Conservation (phyloP, 2,113 vertebrate species). For the Himantopus leucocephalus region DNA sequence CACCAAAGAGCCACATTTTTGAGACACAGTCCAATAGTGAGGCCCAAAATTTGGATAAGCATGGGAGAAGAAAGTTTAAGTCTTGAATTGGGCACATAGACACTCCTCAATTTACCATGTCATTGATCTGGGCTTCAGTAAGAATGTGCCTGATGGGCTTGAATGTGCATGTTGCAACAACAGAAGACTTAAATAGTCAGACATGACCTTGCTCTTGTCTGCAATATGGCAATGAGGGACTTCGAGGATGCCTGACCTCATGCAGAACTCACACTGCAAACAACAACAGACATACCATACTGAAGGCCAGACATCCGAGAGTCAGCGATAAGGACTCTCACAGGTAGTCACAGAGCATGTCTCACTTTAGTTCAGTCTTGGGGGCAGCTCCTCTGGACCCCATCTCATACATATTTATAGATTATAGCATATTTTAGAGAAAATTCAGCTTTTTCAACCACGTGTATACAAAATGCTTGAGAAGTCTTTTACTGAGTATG, state of each 20-base stretch:
- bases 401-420: neutral
- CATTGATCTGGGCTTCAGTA: neutral
- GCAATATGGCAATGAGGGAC: neutral
- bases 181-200: neutral
- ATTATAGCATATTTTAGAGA: neutral
- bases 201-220: neutral
- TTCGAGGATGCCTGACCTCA: neutral
- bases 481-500: neutral
- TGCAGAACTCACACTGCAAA: neutral
- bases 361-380: neutral
- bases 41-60: neutral
- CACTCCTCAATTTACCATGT: neutral
- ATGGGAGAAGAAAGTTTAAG: neutral
- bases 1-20: neutral
- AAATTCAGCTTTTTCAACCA: neutral
- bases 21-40: neutral
- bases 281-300: neutral
- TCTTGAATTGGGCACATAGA: neutral
- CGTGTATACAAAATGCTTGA: neutral
- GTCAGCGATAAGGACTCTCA: neutral
- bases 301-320: rapidly evolving
- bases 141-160: neutral
- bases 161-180: neutral
- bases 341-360: neutral
- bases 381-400: neutral